phyloP scores from a whole-genome alignment of 1,140 invertebrate species.

The Bombus breviceps region DNA sequence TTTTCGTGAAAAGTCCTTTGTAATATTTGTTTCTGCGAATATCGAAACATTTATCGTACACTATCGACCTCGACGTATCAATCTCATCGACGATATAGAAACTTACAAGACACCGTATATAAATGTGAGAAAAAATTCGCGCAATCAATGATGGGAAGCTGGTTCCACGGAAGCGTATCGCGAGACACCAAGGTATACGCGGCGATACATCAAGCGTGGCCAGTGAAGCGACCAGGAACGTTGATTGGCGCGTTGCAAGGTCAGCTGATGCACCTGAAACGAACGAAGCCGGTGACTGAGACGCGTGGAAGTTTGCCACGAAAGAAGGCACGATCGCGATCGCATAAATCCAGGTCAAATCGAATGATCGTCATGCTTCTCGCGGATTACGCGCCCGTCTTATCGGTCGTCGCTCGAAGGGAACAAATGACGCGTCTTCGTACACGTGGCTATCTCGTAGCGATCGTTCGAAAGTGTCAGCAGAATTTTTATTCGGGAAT shows the following conservation, averaged over 20 bases:
- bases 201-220: slow-evolving; percentile 58
- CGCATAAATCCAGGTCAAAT: slow-evolving; percentile 60
- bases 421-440: slow-evolving; percentile 40
- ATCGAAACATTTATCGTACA: no score
- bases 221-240: slow-evolving; percentile 56
- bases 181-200: slow-evolving; percentile 20
- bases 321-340: slow-evolving; percentile 58
- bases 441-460: not conserved
- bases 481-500: not conserved
- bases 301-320: slow-evolving; percentile 48
- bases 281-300: slow-evolving; percentile 52
- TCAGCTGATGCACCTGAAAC: slow-evolving; percentile 60
- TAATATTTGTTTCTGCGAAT: no score
- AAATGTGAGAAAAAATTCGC: not conserved
- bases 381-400: slow-evolving; percentile 19
- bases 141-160: slow-evolving; percentile 9
- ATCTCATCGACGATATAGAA: no score
- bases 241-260: slow-evolving; percentile 61
- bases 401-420: slow-evolving; percentile 30
- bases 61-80: no score
- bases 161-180: slow-evolving; percentile 48
- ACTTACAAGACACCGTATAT: not conserved
- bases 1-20: fast-evolving
- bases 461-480: slow-evolving; percentile 24
- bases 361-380: slow-evolving; percentile 34